These are phyloP conservation scores for Asbolus verrucosus DNA, from an alignment of 1,140 invertebrate genomes.

Conservation along the genomic window DNA sequence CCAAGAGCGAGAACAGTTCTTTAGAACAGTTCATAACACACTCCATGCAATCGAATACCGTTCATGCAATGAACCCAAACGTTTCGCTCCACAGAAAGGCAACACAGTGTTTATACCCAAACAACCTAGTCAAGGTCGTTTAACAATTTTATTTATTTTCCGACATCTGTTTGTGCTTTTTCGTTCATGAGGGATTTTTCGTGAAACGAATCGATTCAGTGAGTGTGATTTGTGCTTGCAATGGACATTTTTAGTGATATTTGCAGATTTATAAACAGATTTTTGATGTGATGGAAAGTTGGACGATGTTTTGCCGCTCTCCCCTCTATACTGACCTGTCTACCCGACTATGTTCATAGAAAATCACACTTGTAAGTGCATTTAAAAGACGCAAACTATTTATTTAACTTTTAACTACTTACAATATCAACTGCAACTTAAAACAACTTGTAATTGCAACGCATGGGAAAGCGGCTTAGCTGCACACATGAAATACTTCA, in stretches of 20 bases:
- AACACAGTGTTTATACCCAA: slow-evolving; percentile 50
- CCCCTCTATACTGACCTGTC: slow-evolving; percentile 47
- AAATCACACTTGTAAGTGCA: slow-evolving; percentile 51
- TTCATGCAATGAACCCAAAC: slow-evolving; percentile 56
- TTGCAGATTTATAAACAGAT: slow-evolving; percentile 57
- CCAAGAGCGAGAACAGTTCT: slow-evolving; percentile 28
- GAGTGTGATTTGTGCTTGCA: slow-evolving; percentile 41
- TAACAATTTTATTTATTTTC: slow-evolving; percentile 50
- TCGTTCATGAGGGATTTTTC: slow-evolving; percentile 28
- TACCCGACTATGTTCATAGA: slow-evolving; percentile 47
- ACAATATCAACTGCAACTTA: too few species aligned
- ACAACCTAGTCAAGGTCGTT: slow-evolving; percentile 59
- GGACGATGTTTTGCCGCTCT: slow-evolving; percentile 54
- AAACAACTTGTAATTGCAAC: too few species aligned
- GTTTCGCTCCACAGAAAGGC: slow-evolving; percentile 47
- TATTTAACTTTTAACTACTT: too few species aligned
- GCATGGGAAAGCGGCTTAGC: too few species aligned
- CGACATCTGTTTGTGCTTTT: slow-evolving; percentile 40
- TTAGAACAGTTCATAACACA: slow-evolving; percentile 42
- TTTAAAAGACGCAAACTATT: slow-evolving; percentile 1
- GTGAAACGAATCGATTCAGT: slow-evolving; percentile 3
- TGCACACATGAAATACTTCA: too few species aligned
- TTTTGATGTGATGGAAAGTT: slow-evolving; percentile 59
- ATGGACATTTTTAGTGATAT: slow-evolving; percentile 49
- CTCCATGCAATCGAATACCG: slow-evolving; percentile 50